Base-by-base conservation (phyloP, 2,888 invertebrate genomes). In the Oxytorus armatus region DNA sequence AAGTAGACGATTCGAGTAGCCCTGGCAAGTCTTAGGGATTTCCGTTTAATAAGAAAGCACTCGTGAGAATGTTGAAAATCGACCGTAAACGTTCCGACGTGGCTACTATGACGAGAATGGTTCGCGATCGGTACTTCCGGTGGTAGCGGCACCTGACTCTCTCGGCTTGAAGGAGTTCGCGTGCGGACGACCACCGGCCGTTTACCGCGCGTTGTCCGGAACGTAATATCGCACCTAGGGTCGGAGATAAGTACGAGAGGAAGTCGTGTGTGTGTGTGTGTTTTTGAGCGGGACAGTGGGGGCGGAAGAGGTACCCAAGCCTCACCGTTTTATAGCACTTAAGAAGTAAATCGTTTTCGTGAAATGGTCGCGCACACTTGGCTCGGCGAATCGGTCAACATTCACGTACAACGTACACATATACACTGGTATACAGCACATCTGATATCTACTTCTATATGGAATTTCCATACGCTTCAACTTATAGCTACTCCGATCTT, bases 321-420 rank as follows among this genome's bases (percentile, higher is more conserved):
- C 70, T 65, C 55, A 72, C 76, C 53, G 69, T 82, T 82, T 81
- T 77, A 75, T 76, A 77, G 69, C 70, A 77, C 63, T 80, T 44
- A 59, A 63, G 72, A 79, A 85, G 81, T 82, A 82, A 85, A 86
- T 84, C 82, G 82, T 83, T 82, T 81, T 79, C 75, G 70, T 66
- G 75, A 75, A 79, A 79, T 66, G 75, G 70, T 63, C 69, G 69
- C 75, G 57, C 69, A 25, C 39, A 70, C 65, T 70, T 36, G 65
- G 29, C 74, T 42, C 14, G 23, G 57, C 70, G 63, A 57, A 79
- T 75, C 65, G 59, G 16, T 63, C 16, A 39, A 65, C 57, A 18
- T 66, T 79, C 69, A 57, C 57, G 36, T 76, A 76, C 59, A 39
- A 47, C 49, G 16, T 61, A 55, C 69, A 69, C 53, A 51, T 51